Percentiles rank a stretch among this genome's conserved stretches.
These are phyloP conservation scores for Hormaphis cornu DNA, from an alignment of 1,140 invertebrate species.

Conservation along the genomic window DNA sequence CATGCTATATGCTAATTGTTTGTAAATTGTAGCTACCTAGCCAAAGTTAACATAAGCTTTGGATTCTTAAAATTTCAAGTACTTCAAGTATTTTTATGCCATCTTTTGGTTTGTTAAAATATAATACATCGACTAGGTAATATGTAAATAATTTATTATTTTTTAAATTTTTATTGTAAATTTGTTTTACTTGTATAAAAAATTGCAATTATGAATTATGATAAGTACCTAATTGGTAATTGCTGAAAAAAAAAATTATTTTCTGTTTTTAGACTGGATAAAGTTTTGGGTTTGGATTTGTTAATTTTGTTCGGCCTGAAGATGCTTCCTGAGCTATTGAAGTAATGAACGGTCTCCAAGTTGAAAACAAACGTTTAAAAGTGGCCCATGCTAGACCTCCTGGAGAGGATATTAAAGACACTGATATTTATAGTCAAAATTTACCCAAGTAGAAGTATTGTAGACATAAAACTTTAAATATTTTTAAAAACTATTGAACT, in stretches of 20 bases:
- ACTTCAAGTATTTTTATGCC: too few species aligned
- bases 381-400: slow-evolving; percentile 80
- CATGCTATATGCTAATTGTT: too few species aligned
- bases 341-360: slow-evolving; percentile 75
- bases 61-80: too few species aligned
- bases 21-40: too few species aligned
- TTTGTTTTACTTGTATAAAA: background rate
- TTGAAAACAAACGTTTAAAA: slow-evolving; percentile 77
- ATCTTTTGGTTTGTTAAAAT: too few species aligned
- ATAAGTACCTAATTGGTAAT: background rate
- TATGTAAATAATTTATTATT: too few species aligned
- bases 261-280: slow-evolving; percentile 67
- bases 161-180: too few species aligned
- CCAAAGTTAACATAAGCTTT: too few species aligned
- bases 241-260: slow-evolving; percentile 1
- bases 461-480: background rate
- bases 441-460: slow-evolving; percentile 57
- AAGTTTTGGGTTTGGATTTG: slow-evolving; percentile 93
- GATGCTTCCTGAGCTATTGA: slow-evolving; percentile 78
- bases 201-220: background rate
- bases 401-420: slow-evolving; percentile 86
- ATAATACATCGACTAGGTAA: too few species aligned
- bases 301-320: slow-evolving; percentile 76
- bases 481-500: background rate
- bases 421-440: slow-evolving; percentile 89